These are phyloP conservation scores for Diachasma alloeum DNA, from an alignment of 1,140 invertebrate species.

Conservation along the genomic window DNA sequence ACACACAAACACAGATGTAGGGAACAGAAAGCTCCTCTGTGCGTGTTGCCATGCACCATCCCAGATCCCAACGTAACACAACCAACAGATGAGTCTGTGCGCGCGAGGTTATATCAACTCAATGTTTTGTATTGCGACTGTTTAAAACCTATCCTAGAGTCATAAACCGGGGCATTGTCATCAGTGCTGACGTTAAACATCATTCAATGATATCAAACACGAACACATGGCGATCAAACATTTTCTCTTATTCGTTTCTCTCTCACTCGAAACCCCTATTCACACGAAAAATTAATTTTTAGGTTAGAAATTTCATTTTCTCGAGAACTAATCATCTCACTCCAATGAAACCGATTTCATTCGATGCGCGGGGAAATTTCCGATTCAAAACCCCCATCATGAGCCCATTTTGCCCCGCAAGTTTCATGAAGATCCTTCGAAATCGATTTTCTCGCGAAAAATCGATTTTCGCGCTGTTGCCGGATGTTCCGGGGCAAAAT, in stretches of 20 bases:
- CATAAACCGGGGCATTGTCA: constrained; percentile 13
- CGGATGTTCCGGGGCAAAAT: constrained; percentile 13
- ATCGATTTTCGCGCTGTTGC: too few relatives aligned
- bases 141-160: constrained; percentile 43
- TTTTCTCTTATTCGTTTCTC: too few relatives aligned
- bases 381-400: too few relatives aligned
- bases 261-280: too few relatives aligned
- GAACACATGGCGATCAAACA: too few relatives aligned
- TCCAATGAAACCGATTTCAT: too few relatives aligned
- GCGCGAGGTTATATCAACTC: constrained; percentile 12
- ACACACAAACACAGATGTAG: neutral
- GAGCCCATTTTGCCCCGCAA: too few relatives aligned
- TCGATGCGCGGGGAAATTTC: too few relatives aligned
- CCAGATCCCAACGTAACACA: constrained; percentile 17
- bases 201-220: neutral
- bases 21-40: constrained; percentile 14
- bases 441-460: too few relatives aligned
- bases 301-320: too few relatives aligned
- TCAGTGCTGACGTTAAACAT: neutral
- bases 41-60: constrained; percentile 17
- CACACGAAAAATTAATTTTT: neutral
- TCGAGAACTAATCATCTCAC: too few relatives aligned
- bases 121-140: constrained; percentile 15
- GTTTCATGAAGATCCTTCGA: constrained; percentile 2
- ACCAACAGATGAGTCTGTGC: constrained; percentile 48